phyloP scores from a whole-genome alignment of 2,888 invertebrate species.

The Anticlea derivata region DNA sequence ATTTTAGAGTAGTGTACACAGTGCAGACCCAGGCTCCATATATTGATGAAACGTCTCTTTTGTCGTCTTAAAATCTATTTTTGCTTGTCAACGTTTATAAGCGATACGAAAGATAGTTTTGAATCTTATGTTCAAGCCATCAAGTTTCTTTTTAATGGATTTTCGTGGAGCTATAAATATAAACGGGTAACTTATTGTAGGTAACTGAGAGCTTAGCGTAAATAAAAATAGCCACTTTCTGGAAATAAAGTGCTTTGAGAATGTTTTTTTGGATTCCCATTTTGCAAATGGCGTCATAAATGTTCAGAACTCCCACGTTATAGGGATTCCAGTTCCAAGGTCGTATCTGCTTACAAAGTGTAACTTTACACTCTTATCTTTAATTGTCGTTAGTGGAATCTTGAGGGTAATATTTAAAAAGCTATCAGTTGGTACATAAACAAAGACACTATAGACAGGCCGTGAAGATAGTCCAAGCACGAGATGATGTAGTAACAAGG shows the following conservation, averaged over 20 bases:
- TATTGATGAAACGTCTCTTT: no score
- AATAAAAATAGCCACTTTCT: constrained; percentile 12
- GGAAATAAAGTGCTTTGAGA: background rate
- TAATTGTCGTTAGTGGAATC: no score
- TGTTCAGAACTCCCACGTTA: background rate
- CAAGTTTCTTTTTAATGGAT: background rate
- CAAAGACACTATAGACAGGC: no score
- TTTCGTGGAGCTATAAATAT: constrained; percentile 8
- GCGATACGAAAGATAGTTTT: background rate
- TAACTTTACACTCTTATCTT: no score
- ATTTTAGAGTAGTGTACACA: no score
- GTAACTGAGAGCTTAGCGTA: constrained; percentile 11
- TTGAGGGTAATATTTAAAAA: no score
- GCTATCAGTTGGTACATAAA: no score
- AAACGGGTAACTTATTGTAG: constrained; percentile 12
- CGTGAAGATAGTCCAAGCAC: no score
- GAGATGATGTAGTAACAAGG: no score
- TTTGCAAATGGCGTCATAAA: background rate
- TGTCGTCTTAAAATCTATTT: background rate
- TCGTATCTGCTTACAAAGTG: no score
- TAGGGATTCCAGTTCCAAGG: no score
- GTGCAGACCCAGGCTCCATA: no score
- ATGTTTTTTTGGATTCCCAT: background rate
- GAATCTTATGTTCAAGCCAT: background rate
- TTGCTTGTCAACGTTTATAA: background rate